Conservation (phyloP, 1,140 invertebrate genomes). For the Oscheius sp. region DNA sequence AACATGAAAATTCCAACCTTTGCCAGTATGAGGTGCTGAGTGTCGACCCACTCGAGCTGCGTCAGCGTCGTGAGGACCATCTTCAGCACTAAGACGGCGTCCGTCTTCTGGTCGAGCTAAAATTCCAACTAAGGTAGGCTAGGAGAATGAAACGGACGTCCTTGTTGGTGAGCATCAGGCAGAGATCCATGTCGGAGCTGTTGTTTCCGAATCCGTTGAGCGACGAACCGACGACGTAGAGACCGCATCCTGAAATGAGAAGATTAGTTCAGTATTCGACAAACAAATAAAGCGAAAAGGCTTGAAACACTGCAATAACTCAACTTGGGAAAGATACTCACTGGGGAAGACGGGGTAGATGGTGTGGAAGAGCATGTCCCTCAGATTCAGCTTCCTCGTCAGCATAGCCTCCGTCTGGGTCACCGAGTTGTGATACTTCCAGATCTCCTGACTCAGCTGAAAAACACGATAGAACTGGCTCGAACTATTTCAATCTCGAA, state of each 20-base stretch:
- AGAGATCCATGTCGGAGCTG: constrained; percentile 90
- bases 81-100: constrained; percentile 72
- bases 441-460: too few species aligned
- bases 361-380: constrained; percentile 55
- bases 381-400: constrained; percentile 53
- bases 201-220: constrained; percentile 90
- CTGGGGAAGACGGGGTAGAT: constrained; percentile 48
- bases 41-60: constrained; percentile 65
- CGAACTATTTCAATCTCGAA: too few species aligned
- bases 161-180: constrained; percentile 75
- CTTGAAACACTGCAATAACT: neutral
- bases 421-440: constrained; percentile 47
- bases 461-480: too few species aligned
- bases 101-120: constrained; percentile 70
- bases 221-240: constrained; percentile 92
- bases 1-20: constrained; percentile 75
- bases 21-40: constrained; percentile 79
- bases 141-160: constrained; percentile 43
- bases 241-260: constrained; percentile 65
- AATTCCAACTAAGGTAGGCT: neutral
- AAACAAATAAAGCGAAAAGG: neutral
- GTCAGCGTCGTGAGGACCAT: constrained; percentile 63
- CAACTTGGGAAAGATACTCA: neutral
- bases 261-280: neutral
- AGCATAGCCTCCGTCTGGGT: constrained; percentile 46